Conservation (phyloP, 2,113 vertebrate genomes). For the Bufo bufo region DNA sequence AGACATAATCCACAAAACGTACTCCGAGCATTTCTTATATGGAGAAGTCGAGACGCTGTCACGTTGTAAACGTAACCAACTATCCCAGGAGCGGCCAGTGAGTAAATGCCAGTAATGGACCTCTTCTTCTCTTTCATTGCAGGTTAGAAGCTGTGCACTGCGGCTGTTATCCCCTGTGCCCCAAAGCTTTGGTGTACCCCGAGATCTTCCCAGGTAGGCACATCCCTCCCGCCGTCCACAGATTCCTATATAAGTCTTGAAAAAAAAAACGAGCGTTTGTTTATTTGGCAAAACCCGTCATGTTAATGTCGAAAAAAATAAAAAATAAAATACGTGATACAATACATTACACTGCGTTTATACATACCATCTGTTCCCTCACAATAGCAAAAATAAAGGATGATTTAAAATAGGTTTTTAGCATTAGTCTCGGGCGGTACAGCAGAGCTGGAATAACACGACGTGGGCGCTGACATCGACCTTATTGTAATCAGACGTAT, state of each 20-base stretch:
- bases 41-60: slow-evolving; percentile 28
- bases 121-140: slow-evolving; percentile 24
- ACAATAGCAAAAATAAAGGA: slow-evolving; percentile 81
- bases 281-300: slow-evolving; percentile 80
- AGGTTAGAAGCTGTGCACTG: slow-evolving; percentile 95
- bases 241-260: slow-evolving; percentile 69
- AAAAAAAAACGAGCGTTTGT: slow-evolving; percentile 75
- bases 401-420: slow-evolving; percentile 85
- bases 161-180: slow-evolving; percentile 92
- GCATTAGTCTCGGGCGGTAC: slow-evolving; percentile 67
- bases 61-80: background rate
- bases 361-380: slow-evolving; percentile 86
- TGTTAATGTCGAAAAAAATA: slow-evolving; percentile 74
- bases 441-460: background rate
- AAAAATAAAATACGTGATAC: slow-evolving; percentile 81
- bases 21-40: slow-evolving; percentile 69
- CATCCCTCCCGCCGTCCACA: slow-evolving; percentile 10
- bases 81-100: background rate
- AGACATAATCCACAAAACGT: slow-evolving; percentile 79
- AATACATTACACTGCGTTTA: slow-evolving; percentile 85
- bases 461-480: background rate
- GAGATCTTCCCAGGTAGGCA: slow-evolving; percentile 93
- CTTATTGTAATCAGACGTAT: background rate
- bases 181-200: slow-evolving; percentile 89
- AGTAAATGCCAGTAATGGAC: background rate